Base-by-base conservation (phyloP, 2,888 invertebrate species). In the Dryocosmus kuriphilus region DNA sequence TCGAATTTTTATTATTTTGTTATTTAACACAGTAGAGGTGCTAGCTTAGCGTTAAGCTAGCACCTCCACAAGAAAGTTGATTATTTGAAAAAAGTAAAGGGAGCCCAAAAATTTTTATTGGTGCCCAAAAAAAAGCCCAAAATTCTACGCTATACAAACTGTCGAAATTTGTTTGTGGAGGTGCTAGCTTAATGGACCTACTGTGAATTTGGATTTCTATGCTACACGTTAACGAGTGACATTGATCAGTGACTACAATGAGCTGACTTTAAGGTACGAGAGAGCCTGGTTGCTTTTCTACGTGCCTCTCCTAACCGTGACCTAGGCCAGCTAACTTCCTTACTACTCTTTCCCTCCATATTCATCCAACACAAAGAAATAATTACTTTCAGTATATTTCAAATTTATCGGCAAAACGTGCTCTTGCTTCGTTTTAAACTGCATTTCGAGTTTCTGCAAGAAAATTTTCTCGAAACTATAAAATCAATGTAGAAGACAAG, bases 151-250 rank as follows among this genome's bases (percentile, higher is more conserved):
- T n/a, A n/a, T n/a, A n/a, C n/a, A n/a, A n/a, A n/a, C n/a, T n/a
- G n/a, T n/a, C n/a, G n/a, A n/a, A n/a, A n/a, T n/a, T n/a, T n/a
- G n/a, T n/a, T n/a, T n/a, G n/a, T n/a, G n/a, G n/a, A n/a, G n/a
- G n/a, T n/a, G n/a, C n/a, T n/a, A n/a, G n/a, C n/a, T n/a, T n/a
- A n/a, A n/a, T n/a, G n/a, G n/a, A n/a, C n/a, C n/a, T n/a, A 46
- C n/a, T 38, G 71, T 71, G 38, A 51, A 51, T n/a, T 51, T n/a
- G n/a, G 24, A 71, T 71, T 71, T 71, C 51, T 71, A 41, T 51
- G 46, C 71, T 71, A 46, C 71, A 51, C 27, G 71, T 71, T 51
- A 71, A 71, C 71, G 51, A 71, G 71, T 71, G 67, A n/a, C n/a
- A n/a, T n/a, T n/a, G n/a, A 67, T 67, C 41, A 67, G 67, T 38